phyloP scores from a whole-genome alignment of 2,888 invertebrate genomes.

The Cephonodes hylas region DNA sequence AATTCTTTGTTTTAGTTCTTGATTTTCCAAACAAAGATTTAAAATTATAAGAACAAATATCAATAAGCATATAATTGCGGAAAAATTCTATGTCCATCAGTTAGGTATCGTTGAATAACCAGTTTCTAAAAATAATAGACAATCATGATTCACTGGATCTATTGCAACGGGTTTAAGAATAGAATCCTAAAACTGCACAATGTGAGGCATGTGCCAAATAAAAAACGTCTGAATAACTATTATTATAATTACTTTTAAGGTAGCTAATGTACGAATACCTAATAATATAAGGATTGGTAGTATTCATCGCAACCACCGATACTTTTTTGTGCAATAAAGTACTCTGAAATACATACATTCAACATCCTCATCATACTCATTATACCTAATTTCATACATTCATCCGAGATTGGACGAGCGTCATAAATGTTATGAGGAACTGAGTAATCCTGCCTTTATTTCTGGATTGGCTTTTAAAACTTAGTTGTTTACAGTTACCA shows the following conservation, averaged over 20 bases:
- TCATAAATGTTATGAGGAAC: not conserved
- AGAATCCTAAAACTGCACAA: constrained; percentile 14
- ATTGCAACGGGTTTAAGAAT: constrained; percentile 14
- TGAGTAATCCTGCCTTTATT: not conserved
- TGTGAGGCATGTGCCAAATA: not conserved
- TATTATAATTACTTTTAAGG: not conserved
- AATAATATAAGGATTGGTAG: too few relatives aligned
- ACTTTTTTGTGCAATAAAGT: not conserved
- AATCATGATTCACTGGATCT: constrained; percentile 13
- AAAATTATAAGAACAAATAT: not conserved
- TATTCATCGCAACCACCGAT: not conserved
- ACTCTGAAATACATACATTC: not conserved
- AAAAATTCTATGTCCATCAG: not conserved
- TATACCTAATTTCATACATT: not conserved
- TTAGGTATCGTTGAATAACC: not conserved
- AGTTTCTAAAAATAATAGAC: constrained; percentile 12
- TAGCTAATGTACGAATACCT: not conserved
- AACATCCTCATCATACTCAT: not conserved
- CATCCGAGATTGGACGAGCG: not conserved
- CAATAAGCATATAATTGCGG: not conserved
- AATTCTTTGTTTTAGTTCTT: too few relatives aligned
- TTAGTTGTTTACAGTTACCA: not conserved
- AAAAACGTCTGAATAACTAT: not conserved
- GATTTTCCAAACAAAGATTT: too few relatives aligned
- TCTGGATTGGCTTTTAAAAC: not conserved